Evolutionary conservation across 23 tunicate genomes (phyloP).

Genomic region (Trididemnum nubilum): DNA sequence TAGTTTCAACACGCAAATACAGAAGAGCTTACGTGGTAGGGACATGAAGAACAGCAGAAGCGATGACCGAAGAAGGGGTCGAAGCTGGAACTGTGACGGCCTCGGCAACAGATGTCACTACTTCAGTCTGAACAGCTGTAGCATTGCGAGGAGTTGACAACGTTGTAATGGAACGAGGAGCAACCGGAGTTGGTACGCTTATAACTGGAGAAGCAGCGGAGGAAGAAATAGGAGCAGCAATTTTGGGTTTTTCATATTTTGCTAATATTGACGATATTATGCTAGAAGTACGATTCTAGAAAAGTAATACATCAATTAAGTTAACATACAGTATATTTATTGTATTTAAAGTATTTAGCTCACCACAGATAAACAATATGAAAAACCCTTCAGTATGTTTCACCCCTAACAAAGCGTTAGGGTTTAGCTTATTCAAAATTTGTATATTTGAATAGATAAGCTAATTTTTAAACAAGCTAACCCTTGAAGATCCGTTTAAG

Average conservation of each 20-base stretch:
- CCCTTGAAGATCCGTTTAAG: too few relatives aligned
- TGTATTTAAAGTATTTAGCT: too few relatives aligned
- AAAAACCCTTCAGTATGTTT: too few relatives aligned
- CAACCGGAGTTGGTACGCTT: slow-evolving; percentile 46
- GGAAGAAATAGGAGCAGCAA: background rate
- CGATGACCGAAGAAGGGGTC: too few relatives aligned
- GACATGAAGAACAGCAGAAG: slow-evolving; percentile 10
- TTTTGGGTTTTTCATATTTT: slow-evolving; percentile 40
- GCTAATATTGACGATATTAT: slow-evolving; percentile 32
- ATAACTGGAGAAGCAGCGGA: background rate
- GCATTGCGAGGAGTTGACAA: slow-evolving; percentile 54
- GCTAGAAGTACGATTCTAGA: background rate
- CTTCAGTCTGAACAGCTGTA: background rate
- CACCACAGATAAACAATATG: too few relatives aligned
- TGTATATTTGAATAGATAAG: too few relatives aligned
- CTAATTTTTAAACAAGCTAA: too few relatives aligned
- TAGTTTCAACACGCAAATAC: too few relatives aligned
- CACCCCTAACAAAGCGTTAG: too few relatives aligned
- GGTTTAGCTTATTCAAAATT: too few relatives aligned
- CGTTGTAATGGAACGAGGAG: slow-evolving; percentile 57
- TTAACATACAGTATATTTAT: too few relatives aligned
- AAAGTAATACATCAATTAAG: background rate
- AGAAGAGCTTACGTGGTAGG: slow-evolving; percentile 40
- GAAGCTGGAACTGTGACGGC: background rate
- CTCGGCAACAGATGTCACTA: background rate